Evolutionary conservation across 2,797 vertebrate species (phyloP).

Genomic region (Sebastiscus albofasciatus): DNA sequence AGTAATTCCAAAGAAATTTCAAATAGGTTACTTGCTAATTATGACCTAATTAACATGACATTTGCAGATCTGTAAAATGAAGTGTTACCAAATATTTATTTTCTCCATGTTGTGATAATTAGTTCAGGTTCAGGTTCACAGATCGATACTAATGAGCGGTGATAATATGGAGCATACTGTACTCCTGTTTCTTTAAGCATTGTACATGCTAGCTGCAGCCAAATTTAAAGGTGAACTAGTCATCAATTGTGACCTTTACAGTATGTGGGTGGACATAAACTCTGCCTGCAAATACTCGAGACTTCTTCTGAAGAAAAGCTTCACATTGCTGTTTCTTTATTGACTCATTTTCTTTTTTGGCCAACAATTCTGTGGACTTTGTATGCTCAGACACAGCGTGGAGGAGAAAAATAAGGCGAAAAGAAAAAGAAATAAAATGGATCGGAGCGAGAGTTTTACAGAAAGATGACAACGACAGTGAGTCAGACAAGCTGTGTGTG

Average conservation of each 20-base stretch:
- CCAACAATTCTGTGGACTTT: not conserved
- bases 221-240: not conserved
- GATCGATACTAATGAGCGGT: not conserved
- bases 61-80: too few relatives aligned
- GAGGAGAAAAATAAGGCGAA: slow-evolving; percentile 21
- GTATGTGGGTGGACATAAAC: not conserved
- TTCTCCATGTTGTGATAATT: not conserved
- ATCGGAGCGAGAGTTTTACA: slow-evolving; percentile 12
- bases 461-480: slow-evolving; percentile 22
- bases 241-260: not conserved
- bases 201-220: not conserved
- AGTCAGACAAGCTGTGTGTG: slow-evolving; percentile 29
- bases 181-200: not conserved
- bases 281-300: not conserved
- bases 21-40: too few relatives aligned
- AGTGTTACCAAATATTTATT: not conserved
- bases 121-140: not conserved
- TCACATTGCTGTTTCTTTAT: not conserved
- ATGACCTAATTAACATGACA: too few relatives aligned
- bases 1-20: too few relatives aligned
- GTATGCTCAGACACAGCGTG: not conserved
- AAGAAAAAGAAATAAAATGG: slow-evolving; percentile 5
- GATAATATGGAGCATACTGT: not conserved
- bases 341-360: slow-evolving; percentile 15
- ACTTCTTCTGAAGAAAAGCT: not conserved